phyloP scores from a whole-genome alignment of 2,888 invertebrate species.

The Syritta pipiens region DNA sequence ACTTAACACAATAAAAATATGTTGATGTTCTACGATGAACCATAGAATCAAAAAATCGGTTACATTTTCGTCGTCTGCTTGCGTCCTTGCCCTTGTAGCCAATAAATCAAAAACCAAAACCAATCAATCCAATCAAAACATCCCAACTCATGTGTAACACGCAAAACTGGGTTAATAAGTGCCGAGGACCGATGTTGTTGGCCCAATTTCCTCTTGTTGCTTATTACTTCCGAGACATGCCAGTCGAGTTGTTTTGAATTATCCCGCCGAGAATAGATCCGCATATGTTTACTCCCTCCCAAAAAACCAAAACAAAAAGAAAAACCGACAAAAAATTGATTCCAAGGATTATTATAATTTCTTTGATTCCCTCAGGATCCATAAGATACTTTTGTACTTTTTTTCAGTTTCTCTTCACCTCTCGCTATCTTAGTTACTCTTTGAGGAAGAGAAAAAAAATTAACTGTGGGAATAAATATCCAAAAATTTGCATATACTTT shows the following conservation, averaged over 20 bases:
- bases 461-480: constrained; percentile 42
- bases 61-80: too few species aligned
- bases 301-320: too few species aligned
- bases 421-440: neutral
- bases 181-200: neutral
- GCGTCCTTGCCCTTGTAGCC: too few species aligned
- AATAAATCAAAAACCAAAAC: too few species aligned
- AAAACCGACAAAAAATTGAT: neutral
- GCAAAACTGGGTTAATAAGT: neutral
- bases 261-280: neutral
- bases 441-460: constrained; percentile 6
- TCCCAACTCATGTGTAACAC: neutral
- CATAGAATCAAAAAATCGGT: too few species aligned
- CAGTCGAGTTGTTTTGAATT: constrained; percentile 6
- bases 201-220: constrained; percentile 3
- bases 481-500: constrained; percentile 35
- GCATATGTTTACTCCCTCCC: neutral
- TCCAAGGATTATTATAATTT: constrained; percentile 26
- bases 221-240: constrained; percentile 16
- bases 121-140: too few species aligned
- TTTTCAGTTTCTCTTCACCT: neutral
- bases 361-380: neutral
- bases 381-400: neutral
- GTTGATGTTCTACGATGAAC: too few species aligned
- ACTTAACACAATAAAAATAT: too few species aligned